These are phyloP conservation scores for Drosophila pseudoobscura DNA, from an alignment of 1,140 invertebrate genomes.

Conservation along the genomic window DNA sequence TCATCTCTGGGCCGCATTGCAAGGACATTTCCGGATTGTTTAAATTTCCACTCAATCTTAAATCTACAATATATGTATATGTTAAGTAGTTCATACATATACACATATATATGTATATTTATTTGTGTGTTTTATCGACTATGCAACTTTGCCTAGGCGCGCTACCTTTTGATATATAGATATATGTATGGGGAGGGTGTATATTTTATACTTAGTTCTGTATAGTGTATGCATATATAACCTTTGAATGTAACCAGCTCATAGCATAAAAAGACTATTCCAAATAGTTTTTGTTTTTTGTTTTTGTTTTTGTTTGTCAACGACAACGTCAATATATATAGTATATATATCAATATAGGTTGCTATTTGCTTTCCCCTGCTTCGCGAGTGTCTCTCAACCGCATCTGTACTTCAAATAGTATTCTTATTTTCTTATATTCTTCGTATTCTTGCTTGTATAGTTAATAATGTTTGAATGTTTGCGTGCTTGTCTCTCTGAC, in stretches of 20 bases:
- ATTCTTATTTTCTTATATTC: conserved; percentile 15
- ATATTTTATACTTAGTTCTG: conserved; percentile 22
- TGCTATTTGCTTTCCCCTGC: conserved; percentile 21
- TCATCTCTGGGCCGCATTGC: conserved; percentile 8
- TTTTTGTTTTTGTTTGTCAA: conserved; percentile 23
- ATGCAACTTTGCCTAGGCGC: conserved; percentile 52
- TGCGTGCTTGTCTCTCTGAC: conserved; percentile 15
- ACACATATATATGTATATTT: conserved; percentile 31
- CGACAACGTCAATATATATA: conserved; percentile 39
- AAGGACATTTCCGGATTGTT: conserved; percentile 12
- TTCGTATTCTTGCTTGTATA: conserved; percentile 19
- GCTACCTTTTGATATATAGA: conserved; percentile 32
- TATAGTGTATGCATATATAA: conserved; percentile 44
- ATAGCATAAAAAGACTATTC: conserved; percentile 59
- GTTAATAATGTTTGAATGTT: conserved; percentile 46
- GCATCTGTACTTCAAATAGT: conserved; percentile 29
- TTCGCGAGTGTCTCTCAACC: conserved; percentile 9
- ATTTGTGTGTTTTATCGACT: conserved; percentile 46
- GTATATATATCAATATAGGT: conserved; percentile 45
- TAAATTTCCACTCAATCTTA: conserved; percentile 10
- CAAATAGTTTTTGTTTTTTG: conserved; percentile 34
- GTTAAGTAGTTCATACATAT: not conserved
- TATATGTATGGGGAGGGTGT: conserved; percentile 4
- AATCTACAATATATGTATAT: too few relatives aligned
- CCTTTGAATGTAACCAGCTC: conserved; percentile 60